Evolutionary conservation across 2,888 invertebrate genomes (phyloP).

Genomic region (Cistogaster globosa): DNA sequence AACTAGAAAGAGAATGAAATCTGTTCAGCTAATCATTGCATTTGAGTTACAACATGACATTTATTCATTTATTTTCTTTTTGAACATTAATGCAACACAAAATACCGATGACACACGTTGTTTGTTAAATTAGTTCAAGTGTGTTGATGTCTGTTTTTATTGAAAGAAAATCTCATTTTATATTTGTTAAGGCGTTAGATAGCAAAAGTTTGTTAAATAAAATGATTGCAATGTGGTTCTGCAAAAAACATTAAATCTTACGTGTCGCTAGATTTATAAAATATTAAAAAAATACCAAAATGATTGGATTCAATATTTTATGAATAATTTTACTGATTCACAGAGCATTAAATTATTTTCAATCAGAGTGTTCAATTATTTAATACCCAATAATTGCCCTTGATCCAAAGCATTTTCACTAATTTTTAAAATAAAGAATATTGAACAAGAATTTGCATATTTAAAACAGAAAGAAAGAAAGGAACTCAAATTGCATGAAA

Average conservation of each 20-base stretch:
- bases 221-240: neutral
- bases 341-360: no score
- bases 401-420: no score
- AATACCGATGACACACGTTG: slow-evolving; percentile 20
- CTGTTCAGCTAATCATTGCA: slow-evolving; percentile 15
- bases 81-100: slow-evolving; percentile 15
- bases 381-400: no score
- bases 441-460: no score
- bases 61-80: neutral
- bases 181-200: slow-evolving; percentile 31
- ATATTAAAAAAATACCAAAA: no score
- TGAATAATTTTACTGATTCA: no score
- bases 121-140: neutral
- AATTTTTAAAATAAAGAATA: no score
- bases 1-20: slow-evolving; percentile 22
- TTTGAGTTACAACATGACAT: slow-evolving; percentile 41
- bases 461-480: no score
- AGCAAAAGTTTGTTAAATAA: neutral
- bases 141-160: neutral
- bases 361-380: no score
- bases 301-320: no score
- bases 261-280: no score
- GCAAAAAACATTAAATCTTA: neutral
- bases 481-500: no score
- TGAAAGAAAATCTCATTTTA: slow-evolving; percentile 11